Base-by-base conservation (phyloP, 1,140 invertebrate genomes). In the Drosophila lacteicornis region DNA sequence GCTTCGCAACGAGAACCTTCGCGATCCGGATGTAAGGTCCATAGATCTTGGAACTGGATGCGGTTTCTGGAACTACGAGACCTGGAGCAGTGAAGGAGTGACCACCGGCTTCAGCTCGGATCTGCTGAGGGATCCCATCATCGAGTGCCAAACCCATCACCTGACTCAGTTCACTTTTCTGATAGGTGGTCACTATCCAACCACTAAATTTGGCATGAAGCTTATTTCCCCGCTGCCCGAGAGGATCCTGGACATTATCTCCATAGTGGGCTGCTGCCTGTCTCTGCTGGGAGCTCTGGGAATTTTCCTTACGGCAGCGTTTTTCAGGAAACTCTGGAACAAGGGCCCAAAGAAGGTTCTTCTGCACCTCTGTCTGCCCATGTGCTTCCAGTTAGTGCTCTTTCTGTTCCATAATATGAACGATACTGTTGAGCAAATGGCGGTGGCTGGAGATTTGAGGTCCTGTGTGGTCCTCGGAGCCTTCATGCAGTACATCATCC, bases 161-260 rank as follows among this genome's bases (percentile, higher is more conserved):
- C 91, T 95, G 25, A 95, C 95, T 8, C 94, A 95, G 92, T 95
- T 95, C 84, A 94, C 94, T 1, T 93, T 95, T 71, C 86, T 95
- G 38, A 79, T 95, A 27, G 91, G 93, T 38, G 93, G 93, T 42
- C 90, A 79, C 50, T 92, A 92, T 55, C 68, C 40, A 78, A 75
- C 22, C 69, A 92, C n/a, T 70, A 86, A 53, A 25, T 25, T 25
- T 25, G 22, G 22, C 22, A 25, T 25, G 65, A 82, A 53, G 91
- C 77, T 93, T 0, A 80, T 93, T 13, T 85, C 91, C 4, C 82
- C 93, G 13, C 65, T 91, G 1, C 94, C 95, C 77, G 82, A 92
- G 36, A 92, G 87, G 11, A 93, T 93, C 22, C 92, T 95, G 57
- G 94, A 95, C 70, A 93, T 94, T 11, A 94, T 95, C 38, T 95